phyloP scores from a whole-genome alignment of 2,888 invertebrate genomes.

The Drosophila hamatofila region DNA sequence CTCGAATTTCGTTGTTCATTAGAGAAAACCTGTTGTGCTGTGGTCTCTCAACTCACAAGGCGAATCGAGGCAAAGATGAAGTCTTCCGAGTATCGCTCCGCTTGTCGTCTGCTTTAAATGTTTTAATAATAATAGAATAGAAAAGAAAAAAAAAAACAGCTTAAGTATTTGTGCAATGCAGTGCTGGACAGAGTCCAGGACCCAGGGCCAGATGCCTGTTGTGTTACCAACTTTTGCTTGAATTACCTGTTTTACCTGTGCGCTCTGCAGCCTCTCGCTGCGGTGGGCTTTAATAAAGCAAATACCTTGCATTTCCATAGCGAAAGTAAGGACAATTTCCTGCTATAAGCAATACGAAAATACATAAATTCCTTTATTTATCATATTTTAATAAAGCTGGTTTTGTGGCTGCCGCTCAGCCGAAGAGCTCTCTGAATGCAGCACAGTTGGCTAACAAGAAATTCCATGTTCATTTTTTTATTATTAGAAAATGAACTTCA shows the following conservation, averaged over 20 bases:
- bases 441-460: background rate
- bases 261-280: background rate
- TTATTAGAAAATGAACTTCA: background rate
- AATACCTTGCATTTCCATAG: background rate
- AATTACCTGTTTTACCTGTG: background rate
- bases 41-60: background rate
- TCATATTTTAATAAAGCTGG: background rate
- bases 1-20: conserved; percentile 20
- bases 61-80: background rate
- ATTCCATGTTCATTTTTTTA: background rate
- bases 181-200: no score
- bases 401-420: background rate
- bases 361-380: background rate
- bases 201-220: background rate
- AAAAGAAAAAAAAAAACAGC: background rate
- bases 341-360: background rate
- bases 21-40: background rate
- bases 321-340: background rate
- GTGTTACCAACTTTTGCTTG: background rate
- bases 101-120: background rate
- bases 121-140: background rate
- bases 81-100: background rate
- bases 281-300: background rate
- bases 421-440: no score
- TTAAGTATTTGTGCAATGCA: background rate